Evolutionary conservation across 2,113 vertebrate genomes (phyloP).

Genomic region (Mobula hypostoma): DNA sequence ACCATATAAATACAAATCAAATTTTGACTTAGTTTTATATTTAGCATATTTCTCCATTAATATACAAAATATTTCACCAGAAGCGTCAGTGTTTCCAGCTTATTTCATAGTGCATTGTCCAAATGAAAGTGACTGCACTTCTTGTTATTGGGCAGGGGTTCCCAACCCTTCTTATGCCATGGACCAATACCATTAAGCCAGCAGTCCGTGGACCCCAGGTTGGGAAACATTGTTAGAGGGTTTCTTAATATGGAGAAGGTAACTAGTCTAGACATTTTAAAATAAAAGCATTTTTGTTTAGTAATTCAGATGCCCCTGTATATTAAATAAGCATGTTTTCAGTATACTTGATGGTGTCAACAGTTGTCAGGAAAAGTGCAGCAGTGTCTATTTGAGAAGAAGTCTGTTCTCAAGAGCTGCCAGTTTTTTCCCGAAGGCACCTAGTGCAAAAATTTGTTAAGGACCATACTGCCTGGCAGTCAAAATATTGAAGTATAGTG

Average conservation of each 20-base stretch:
- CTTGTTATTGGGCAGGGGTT: background rate
- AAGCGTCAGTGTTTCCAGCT: background rate
- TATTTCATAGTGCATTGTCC: conserved; percentile 22
- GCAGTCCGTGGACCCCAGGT: too few species aligned
- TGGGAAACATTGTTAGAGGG: background rate
- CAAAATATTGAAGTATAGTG: background rate
- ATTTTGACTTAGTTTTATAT: conserved; percentile 6
- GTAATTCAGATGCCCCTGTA: conserved; percentile 21
- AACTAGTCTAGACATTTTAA: conserved; percentile 22
- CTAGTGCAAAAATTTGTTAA: conserved; percentile 28
- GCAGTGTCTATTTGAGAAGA: background rate
- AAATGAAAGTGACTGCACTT: conserved; percentile 10
- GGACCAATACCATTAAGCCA: too few species aligned
- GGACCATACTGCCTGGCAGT: background rate
- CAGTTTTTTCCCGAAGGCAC: conserved; percentile 29
- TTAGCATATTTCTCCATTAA: background rate
- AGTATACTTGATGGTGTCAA: conserved; percentile 14
- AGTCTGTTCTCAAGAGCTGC: conserved; percentile 31
- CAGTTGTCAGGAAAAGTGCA: conserved; percentile 12
- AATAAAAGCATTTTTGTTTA: conserved; percentile 32
- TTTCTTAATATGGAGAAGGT: background rate
- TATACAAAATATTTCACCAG: conserved; percentile 29
- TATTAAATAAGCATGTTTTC: conserved; percentile 25
- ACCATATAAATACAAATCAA: conserved; percentile 32
- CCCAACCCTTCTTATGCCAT: too few species aligned